A percentile compares a stretch with the other conserved stretches of the same genome.
These are phyloP conservation scores for Pammene aurita DNA, from an alignment of 2,888 invertebrate genomes.

Conservation along the genomic window DNA sequence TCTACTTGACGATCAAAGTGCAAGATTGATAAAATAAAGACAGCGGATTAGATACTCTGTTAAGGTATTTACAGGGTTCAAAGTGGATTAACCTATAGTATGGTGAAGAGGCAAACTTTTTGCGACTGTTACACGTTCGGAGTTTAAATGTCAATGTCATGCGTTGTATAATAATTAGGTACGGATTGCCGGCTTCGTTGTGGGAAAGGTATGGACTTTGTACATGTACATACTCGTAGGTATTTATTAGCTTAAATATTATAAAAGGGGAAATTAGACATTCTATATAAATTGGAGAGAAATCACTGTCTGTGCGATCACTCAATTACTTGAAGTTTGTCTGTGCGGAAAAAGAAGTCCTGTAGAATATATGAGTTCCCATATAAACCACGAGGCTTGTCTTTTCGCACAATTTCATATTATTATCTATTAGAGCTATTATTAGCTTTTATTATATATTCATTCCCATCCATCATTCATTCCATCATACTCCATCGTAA, in stretches of 20 bases:
- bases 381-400: too few species aligned
- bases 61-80: neutral
- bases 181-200: constrained; percentile 22
- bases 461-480: too few species aligned
- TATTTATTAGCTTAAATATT: neutral
- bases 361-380: too few species aligned
- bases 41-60: neutral
- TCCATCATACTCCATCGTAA: too few species aligned
- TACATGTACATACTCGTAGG: too few species aligned
- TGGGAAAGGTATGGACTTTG: constrained; percentile 27
- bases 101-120: constrained; percentile 3
- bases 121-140: constrained; percentile 24
- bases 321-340: too few species aligned
- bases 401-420: too few species aligned
- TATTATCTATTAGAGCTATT: too few species aligned
- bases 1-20: neutral
- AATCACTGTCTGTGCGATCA: too few species aligned
- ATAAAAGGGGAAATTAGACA: neutral
- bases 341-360: too few species aligned
- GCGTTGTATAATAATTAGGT: constrained; percentile 36
- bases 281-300: too few species aligned
- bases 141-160: constrained; percentile 61
- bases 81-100: neutral
- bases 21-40: neutral
- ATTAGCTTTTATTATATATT: too few species aligned